phyloP scores from a whole-genome alignment of 2,797 vertebrate species.

The Masticophis lateralis region DNA sequence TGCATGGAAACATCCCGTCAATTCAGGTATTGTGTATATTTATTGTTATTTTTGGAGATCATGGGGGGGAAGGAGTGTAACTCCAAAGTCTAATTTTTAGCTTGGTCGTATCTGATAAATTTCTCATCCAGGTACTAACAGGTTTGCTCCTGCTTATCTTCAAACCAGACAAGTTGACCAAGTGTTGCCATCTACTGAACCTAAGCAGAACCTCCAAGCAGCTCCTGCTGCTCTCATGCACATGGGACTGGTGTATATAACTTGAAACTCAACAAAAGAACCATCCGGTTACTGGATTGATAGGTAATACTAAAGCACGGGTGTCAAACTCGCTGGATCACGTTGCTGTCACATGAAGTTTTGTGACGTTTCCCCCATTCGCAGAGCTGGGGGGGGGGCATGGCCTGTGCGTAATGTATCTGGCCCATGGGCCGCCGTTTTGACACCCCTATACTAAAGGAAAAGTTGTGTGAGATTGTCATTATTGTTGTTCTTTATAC shows the following conservation, averaged over 20 bases:
- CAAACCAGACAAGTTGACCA: background rate
- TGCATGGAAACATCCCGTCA: background rate
- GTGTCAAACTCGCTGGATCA: too few relatives aligned
- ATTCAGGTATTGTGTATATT: background rate
- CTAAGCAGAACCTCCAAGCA: background rate
- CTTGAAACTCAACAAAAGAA: background rate
- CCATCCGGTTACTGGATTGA: background rate
- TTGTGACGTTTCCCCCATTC: too few relatives aligned
- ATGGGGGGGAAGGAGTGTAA: background rate
- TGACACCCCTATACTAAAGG: background rate
- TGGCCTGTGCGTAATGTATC: too few relatives aligned
- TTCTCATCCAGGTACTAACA: background rate
- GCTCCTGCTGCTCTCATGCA: background rate
- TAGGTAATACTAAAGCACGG: background rate
- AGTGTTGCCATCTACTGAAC: background rate
- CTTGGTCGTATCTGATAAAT: background rate
- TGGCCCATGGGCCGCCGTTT: too few relatives aligned
- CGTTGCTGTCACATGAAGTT: too few relatives aligned
- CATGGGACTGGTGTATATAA: background rate
- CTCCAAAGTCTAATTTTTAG: background rate
- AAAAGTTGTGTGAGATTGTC: background rate
- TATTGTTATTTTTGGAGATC: background rate
- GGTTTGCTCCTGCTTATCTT: background rate
- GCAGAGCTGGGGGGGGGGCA: too few relatives aligned
- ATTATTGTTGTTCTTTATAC: background rate